Base-by-base conservation (phyloP, 2,888 invertebrate species). In the Sinotaia quadrata region DNA sequence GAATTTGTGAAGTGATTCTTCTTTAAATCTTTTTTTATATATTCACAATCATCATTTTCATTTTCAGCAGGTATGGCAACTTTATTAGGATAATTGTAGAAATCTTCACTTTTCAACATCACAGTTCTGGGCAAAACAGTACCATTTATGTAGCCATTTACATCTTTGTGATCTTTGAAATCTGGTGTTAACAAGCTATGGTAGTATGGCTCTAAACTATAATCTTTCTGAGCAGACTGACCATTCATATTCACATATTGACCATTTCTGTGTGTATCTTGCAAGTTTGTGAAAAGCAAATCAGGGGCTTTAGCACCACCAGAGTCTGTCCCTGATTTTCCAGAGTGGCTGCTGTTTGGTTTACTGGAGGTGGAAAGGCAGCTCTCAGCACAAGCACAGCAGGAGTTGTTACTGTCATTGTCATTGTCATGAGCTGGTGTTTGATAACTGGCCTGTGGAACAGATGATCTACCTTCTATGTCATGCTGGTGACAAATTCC, bases 381-480 rank as follows among this genome's bases (percentile, higher is more conserved):
- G 65, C 56, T 56, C 41, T 65, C 65, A n/a, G 65, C 24, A 27
- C 65, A 65, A 18, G 56, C 27, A 33, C 41, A 65, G 47, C 54
- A 54, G 7, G 65, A 65, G 56, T 56, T 65, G 54, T 54, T 56
- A 21, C 65, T 65, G 56, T 36, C 44, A 33, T 65, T 65, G 65
- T 65, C 65, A n/a, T 65, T 54, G 44, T 65, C 65, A n/a, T 8
- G 24, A 18, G 18, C 21, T 24, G 54, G 10, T 18, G 18, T 54
- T 8, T 24, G 54, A 5, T 18, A 7, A 21, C 51, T 21, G 24
- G 8, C 51, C 51, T 18, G 21, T 51, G 51, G 24, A 27, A 18
- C 8, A 24, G 54, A 31, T 24, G 5, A 10, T 29, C 54, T 24
- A 12, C 63, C 8, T 21, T 63, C 63, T 36, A 54, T 10, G 7